Conservation (phyloP, 2,797 vertebrate genomes). For the Hoplostethus atlanticus region DNA sequence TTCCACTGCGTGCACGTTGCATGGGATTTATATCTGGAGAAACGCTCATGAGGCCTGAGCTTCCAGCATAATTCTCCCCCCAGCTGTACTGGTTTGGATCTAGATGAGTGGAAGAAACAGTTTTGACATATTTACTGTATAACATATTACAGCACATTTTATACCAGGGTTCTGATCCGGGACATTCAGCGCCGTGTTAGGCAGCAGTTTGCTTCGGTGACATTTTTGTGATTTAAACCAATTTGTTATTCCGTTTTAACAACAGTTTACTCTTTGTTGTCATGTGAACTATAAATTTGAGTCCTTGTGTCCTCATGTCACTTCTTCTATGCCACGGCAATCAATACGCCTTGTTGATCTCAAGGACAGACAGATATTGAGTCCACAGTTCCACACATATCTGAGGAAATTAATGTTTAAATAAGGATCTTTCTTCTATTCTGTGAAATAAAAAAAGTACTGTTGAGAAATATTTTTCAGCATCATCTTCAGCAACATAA, state of each 20-base stretch:
- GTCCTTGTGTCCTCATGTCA: not conserved
- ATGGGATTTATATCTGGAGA: slow-evolving; percentile 94
- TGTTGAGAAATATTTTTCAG: too few species aligned
- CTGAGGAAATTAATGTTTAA: not conserved
- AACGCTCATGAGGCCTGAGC: slow-evolving; percentile 96
- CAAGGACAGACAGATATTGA: not conserved
- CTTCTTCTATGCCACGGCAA: not conserved
- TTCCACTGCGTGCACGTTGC: slow-evolving; percentile 93
- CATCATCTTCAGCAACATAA: too few species aligned
- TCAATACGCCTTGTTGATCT: not conserved
- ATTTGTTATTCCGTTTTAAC: too few species aligned
- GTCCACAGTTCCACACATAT: not conserved
- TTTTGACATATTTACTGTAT: not conserved
- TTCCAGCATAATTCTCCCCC: slow-evolving; percentile 99
- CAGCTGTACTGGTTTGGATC: slow-evolving; percentile 99
- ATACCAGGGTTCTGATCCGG: not conserved
- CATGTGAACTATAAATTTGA: too few species aligned
- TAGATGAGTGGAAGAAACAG: slow-evolving; percentile 58
- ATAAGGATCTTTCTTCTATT: not conserved
- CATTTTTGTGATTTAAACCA: too few species aligned
- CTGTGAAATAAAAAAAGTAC: too few species aligned
- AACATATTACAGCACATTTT: not conserved
- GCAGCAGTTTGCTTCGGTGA: too few species aligned
- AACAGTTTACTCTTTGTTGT: too few species aligned
- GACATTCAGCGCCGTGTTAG: too few species aligned